Evolutionary conservation across 2,797 vertebrate genomes (phyloP).

Genomic region (Myotis myotis): DNA sequence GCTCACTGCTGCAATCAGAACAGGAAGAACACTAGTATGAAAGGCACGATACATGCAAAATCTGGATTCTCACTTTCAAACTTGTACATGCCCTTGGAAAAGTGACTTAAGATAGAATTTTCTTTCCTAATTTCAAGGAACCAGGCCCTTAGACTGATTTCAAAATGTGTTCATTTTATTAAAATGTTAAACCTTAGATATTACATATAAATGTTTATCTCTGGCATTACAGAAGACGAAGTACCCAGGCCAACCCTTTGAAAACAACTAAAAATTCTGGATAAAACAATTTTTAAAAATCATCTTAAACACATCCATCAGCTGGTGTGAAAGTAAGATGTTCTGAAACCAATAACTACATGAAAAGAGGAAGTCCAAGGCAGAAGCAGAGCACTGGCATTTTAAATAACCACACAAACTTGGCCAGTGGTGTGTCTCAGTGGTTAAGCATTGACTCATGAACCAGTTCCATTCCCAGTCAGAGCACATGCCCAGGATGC

Average conservation of each 20-base stretch:
- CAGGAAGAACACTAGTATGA: background rate
- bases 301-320: background rate
- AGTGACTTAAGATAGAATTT: background rate
- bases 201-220: background rate
- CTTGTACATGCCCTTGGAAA: background rate
- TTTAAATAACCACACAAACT: background rate
- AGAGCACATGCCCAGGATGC: too few relatives aligned
- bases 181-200: background rate
- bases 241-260: background rate
- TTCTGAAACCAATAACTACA: background rate
- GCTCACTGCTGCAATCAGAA: background rate
- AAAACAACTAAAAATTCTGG: background rate
- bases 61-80: background rate
- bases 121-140: background rate
- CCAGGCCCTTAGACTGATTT: background rate
- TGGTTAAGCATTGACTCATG: too few relatives aligned
- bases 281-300: background rate
- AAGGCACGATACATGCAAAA: background rate
- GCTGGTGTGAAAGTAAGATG: background rate
- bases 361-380: background rate
- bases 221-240: background rate
- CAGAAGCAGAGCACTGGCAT: background rate
- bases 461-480: too few relatives aligned
- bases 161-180: background rate
- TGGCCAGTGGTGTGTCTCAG: too few relatives aligned